These are phyloP conservation scores for Tricholauxania praeusta DNA, from an alignment of 2,888 invertebrate species.

Conservation along the genomic window DNA sequence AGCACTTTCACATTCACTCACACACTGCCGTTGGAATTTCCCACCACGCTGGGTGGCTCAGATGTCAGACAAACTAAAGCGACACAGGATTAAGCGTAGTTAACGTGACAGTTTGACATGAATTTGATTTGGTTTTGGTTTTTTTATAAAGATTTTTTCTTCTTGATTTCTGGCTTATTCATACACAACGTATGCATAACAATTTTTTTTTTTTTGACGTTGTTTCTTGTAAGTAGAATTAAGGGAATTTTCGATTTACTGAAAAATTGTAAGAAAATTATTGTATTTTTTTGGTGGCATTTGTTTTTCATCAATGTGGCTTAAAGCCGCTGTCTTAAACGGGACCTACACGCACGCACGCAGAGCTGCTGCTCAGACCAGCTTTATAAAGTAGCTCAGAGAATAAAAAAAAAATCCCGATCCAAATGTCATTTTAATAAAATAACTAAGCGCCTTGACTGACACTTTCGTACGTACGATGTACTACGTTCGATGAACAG, in stretches of 20 bases:
- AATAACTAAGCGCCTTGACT: constrained; percentile 3
- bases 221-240: neutral
- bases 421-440: constrained; percentile 19
- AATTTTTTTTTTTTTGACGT: neutral
- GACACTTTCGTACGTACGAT: neutral
- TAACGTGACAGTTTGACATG: constrained; percentile 30
- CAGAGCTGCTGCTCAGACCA: no score
- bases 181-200: neutral
- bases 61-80: constrained; percentile 6
- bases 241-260: constrained; percentile 4
- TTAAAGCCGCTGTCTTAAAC: neutral
- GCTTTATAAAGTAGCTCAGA: no score
- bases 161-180: neutral
- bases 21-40: neutral
- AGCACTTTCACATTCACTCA: neutral
- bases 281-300: constrained; percentile 19
- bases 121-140: constrained; percentile 21
- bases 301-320: constrained; percentile 18
- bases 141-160: neutral
- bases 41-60: neutral
- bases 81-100: constrained; percentile 26
- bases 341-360: no score
- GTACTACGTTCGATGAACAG: neutral
- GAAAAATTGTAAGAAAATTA: constrained; percentile 1
- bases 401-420: no score